These are phyloP conservation scores for Lepus europaeus DNA, from an alignment of 2,113 vertebrate species.

Conservation along the genomic window DNA sequence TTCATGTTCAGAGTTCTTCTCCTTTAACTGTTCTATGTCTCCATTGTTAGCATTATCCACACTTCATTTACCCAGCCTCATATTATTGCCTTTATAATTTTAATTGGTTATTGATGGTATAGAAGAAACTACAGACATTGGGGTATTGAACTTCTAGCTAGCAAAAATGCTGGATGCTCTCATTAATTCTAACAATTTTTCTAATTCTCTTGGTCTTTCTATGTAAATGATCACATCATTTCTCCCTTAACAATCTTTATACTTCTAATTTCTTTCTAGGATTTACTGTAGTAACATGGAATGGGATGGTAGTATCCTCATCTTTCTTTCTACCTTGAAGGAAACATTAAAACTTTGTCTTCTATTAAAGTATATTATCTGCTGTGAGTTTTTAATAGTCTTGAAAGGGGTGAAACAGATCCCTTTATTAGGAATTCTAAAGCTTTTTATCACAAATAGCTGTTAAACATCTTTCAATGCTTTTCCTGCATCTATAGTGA, in stretches of 20 bases:
- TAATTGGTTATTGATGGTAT: not conserved
- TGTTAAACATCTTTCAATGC: constrained; percentile 24
- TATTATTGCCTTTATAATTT: not conserved
- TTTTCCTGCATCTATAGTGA: not conserved
- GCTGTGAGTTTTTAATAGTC: not conserved
- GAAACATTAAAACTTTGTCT: not conserved
- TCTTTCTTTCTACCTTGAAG: constrained; percentile 46
- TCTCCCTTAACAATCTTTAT: not conserved
- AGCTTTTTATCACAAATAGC: not conserved
- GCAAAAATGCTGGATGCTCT: not conserved
- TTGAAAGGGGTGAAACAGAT: not conserved
- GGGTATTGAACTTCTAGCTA: not conserved
- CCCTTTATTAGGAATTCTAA: not conserved
- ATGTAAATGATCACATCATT: constrained; percentile 41
- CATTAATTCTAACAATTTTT: constrained; percentile 13
- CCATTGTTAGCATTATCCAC: not conserved
- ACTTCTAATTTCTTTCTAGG: constrained; percentile 30
- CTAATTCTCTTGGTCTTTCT: constrained; percentile 36
- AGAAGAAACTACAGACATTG: not conserved
- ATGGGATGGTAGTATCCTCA: not conserved
- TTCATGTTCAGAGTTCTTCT: not conserved
- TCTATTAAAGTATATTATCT: not conserved
- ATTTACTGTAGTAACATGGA: not conserved
- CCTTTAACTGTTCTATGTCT: not conserved
- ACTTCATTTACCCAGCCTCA: not conserved